Evolutionary conservation across 1,140 invertebrate genomes (phyloP).

Genomic region (Triops longicaudatus): DNA sequence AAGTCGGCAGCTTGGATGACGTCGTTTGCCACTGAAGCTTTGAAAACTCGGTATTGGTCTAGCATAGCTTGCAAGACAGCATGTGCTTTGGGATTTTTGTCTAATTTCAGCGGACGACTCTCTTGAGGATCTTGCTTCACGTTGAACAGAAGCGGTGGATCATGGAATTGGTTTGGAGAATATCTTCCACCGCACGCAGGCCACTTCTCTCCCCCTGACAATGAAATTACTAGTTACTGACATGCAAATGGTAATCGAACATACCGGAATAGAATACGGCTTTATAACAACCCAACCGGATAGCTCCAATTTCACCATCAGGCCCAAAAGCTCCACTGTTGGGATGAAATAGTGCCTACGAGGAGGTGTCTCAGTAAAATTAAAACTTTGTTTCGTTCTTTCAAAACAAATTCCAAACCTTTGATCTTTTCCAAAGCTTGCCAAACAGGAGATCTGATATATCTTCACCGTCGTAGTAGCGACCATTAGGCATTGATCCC

Average conservation of each 20-base stretch:
- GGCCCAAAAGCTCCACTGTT: conserved; percentile 28
- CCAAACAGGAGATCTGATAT: conserved; percentile 28
- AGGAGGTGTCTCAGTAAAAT: background rate
- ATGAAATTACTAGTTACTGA: no score
- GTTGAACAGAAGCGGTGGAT: conserved; percentile 30
- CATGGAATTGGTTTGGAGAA: conserved; percentile 17
- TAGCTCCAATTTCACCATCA: conserved; percentile 30
- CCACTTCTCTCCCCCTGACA: conserved; percentile 22
- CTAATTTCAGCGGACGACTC: conserved; percentile 23
- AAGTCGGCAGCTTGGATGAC: conserved; percentile 27
- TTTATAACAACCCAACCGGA: conserved; percentile 31
- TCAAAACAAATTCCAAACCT: background rate
- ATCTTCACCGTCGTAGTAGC: conserved; percentile 30
- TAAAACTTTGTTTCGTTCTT: background rate
- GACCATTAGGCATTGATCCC: conserved; percentile 19
- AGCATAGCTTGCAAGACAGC: background rate
- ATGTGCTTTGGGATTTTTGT: background rate
- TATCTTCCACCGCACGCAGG: conserved; percentile 26
- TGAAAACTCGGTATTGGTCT: background rate
- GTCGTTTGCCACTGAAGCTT: conserved; percentile 19
- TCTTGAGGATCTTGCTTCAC: conserved; percentile 29
- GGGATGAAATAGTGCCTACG: conserved; percentile 31
- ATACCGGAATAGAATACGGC: conserved; percentile 31
- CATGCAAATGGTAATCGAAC: no score
- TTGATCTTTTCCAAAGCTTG: background rate